Evolutionary conservation across 2,888 invertebrate genomes (phyloP).

Genomic region (Ellobium chinense): DNA sequence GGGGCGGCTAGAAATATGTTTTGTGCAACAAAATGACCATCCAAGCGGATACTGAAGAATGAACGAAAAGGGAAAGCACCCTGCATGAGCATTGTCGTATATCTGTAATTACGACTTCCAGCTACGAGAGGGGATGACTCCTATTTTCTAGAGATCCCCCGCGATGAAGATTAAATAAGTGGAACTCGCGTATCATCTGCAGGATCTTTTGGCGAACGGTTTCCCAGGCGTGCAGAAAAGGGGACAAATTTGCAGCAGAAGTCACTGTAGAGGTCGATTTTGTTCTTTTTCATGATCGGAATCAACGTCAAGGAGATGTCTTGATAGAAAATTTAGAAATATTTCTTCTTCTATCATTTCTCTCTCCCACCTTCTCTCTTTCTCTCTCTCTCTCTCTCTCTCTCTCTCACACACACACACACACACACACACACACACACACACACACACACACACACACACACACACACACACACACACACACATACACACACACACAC

Average conservation of each 20-base stretch:
- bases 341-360: not conserved
- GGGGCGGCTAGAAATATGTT: not conserved
- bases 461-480: not conserved
- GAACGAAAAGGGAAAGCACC: not conserved
- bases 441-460: not conserved
- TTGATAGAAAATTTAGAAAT: too few relatives aligned
- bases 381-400: not conserved
- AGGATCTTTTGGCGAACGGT: too few relatives aligned
- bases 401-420: slow-evolving; percentile 1
- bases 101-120: not conserved
- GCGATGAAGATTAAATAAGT: too few relatives aligned
- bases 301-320: too few relatives aligned
- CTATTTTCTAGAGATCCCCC: too few relatives aligned
- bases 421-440: not conserved
- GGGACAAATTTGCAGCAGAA: too few relatives aligned
- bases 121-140: not conserved
- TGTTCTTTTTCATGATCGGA: too few relatives aligned
- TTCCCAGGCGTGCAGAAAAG: too few relatives aligned
- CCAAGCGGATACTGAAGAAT: not conserved
- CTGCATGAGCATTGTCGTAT: not conserved
- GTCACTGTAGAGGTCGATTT: too few relatives aligned
- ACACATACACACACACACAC: not conserved
- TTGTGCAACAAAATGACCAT: not conserved
- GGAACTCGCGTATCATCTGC: too few relatives aligned
- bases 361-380: slow-evolving; percentile 5